phyloP scores from a whole-genome alignment of 2,888 invertebrate genomes.

The Cantharis flavilabris region DNA sequence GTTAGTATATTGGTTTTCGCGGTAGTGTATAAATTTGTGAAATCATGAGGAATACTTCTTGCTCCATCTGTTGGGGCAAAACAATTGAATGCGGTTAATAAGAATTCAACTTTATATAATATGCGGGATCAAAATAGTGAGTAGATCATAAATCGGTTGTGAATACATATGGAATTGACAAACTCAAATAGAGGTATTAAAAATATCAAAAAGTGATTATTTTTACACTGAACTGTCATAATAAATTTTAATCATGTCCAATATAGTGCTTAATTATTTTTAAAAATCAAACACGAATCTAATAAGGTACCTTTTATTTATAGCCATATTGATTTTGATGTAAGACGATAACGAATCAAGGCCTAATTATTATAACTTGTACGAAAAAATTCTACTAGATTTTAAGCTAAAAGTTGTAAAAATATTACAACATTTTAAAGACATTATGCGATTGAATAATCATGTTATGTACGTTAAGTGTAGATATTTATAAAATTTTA shows the following conservation, averaged over 20 bases:
- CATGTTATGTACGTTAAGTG: neutral
- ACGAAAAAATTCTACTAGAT: neutral
- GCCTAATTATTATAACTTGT: neutral
- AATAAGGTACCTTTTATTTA: neutral
- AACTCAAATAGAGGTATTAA: neutral
- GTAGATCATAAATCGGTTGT: conserved; percentile 1
- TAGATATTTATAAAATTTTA: neutral
- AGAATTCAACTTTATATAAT: conserved; percentile 9
- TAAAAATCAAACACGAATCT: neutral
- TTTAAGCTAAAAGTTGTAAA: neutral
- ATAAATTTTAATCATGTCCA: neutral
- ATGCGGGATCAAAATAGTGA: conserved; percentile 33
- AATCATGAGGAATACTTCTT: conserved; percentile 78
- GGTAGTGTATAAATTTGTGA: conserved; percentile 74
- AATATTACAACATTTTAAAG: neutral
- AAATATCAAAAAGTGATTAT: neutral
- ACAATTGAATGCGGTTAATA: conserved; percentile 6
- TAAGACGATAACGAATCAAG: neutral
- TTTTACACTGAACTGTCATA: neutral
- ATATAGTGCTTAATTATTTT: neutral
- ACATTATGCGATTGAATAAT: neutral
- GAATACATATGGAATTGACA: conserved; percentile 21
- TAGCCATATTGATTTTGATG: neutral
- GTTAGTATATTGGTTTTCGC: conserved; percentile 74
- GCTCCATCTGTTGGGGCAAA: conserved; percentile 58